Evolutionary conservation across 2,113 vertebrate genomes (phyloP).

Genomic region (Alligator sinensis): DNA sequence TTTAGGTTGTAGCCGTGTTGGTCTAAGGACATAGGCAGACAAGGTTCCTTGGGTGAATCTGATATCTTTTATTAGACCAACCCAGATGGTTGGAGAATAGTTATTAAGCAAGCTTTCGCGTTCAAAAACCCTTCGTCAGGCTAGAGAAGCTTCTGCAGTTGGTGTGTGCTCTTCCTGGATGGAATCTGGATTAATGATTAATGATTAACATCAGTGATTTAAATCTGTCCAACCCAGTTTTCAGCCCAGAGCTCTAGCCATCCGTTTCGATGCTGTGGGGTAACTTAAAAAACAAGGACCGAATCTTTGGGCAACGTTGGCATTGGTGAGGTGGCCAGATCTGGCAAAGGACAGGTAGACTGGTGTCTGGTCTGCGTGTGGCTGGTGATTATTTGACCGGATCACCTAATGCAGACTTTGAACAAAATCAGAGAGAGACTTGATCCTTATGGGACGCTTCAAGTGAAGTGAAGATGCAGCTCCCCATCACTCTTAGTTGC

Average conservation of each 20-base stretch:
- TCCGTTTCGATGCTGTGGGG: rapidly evolving
- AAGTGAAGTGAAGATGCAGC: neutral
- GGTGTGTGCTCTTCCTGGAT: no score
- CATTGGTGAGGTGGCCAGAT: neutral
- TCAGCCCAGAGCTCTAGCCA: neutral
- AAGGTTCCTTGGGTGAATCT: no score
- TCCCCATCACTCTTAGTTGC: neutral
- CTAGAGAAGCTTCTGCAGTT: no score
- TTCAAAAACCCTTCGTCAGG: no score
- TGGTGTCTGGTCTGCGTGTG: neutral
- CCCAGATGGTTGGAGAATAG: no score
- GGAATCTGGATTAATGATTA: no score
- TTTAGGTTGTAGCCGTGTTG: no score
- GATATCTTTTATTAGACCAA: no score
- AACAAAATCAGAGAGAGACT: neutral
- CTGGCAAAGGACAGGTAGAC: rapidly evolving
- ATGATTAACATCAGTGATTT: neutral
- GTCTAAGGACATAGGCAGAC: no score
- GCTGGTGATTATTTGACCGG: neutral
- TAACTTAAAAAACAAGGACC: no score
- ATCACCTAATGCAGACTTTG: neutral
- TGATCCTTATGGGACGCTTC: neutral
- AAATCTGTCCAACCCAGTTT: neutral
- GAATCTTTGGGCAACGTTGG: neutral
- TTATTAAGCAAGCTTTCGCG: no score